Conservation (phyloP, 2,113 vertebrate genomes). For the Hemicordylus capensis region DNA sequence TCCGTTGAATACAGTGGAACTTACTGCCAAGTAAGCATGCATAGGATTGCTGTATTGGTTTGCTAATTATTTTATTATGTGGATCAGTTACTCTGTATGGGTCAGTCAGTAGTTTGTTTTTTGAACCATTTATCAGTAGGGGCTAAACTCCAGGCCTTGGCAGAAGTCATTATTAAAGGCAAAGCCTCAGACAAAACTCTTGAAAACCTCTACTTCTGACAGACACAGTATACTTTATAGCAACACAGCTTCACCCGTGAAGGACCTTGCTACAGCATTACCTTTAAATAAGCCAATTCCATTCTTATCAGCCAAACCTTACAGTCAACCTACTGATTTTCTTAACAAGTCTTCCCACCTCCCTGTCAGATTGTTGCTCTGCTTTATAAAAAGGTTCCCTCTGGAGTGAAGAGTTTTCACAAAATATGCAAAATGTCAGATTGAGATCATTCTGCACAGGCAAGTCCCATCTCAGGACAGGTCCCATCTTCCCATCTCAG, state of each 20-base stretch:
- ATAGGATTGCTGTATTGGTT: too few species aligned
- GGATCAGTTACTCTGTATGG: background rate
- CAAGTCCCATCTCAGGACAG: background rate
- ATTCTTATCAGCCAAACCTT: background rate
- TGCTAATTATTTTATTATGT: background rate
- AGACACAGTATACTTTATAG: background rate
- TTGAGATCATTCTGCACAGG: background rate
- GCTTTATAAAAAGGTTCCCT: background rate
- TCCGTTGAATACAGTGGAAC: background rate
- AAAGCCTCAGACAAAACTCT: background rate
- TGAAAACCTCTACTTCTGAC: background rate
- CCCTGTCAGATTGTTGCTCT: background rate
- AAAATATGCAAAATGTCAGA: background rate
- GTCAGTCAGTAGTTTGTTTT: background rate
- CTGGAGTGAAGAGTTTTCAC: background rate
- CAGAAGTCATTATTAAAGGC: background rate
- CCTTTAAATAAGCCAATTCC: background rate
- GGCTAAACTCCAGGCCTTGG: background rate
- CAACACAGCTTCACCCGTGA: background rate
- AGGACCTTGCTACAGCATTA: background rate
- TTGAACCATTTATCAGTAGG: background rate
- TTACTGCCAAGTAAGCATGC: background rate
- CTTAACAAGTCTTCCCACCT: background rate
- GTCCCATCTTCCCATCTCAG: background rate
- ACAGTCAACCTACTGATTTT: background rate